Evolutionary conservation across 1,140 invertebrate species (phyloP).

Genomic region (Vollenhovia emeryi): DNA sequence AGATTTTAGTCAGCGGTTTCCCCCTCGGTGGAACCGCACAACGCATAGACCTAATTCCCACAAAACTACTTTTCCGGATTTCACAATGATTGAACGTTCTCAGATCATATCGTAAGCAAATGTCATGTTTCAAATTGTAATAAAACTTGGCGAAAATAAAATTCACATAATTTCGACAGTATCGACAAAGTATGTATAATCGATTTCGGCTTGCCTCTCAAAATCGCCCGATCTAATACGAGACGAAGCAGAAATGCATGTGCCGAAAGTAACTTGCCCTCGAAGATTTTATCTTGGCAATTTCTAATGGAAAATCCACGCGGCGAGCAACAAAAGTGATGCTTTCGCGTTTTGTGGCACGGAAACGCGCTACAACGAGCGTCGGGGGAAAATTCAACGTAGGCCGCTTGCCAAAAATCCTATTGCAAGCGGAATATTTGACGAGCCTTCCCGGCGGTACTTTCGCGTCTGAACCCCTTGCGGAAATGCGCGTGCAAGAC

Average conservation of each 20-base stretch:
- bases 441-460: conserved; percentile 27
- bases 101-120: background rate
- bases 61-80: too few species aligned
- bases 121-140: background rate
- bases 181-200: background rate
- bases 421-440: conserved; percentile 58
- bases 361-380: conserved; percentile 48
- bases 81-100: too few species aligned
- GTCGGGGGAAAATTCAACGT: conserved; percentile 3
- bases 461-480: background rate
- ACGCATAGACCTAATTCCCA: too few species aligned
- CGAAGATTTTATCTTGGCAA: conserved; percentile 18
- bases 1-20: too few species aligned
- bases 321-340: conserved; percentile 28
- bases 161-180: background rate
- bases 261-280: background rate
- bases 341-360: background rate
- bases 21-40: too few species aligned
- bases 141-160: background rate
- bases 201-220: background rate
- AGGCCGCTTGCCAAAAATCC: conserved; percentile 63
- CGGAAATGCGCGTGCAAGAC: background rate
- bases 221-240: background rate
- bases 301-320: conserved; percentile 54
- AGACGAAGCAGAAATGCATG: background rate